Evolutionary conservation across 2,797 vertebrate species (phyloP).

Genomic region (Bucorvus abyssinicus): DNA sequence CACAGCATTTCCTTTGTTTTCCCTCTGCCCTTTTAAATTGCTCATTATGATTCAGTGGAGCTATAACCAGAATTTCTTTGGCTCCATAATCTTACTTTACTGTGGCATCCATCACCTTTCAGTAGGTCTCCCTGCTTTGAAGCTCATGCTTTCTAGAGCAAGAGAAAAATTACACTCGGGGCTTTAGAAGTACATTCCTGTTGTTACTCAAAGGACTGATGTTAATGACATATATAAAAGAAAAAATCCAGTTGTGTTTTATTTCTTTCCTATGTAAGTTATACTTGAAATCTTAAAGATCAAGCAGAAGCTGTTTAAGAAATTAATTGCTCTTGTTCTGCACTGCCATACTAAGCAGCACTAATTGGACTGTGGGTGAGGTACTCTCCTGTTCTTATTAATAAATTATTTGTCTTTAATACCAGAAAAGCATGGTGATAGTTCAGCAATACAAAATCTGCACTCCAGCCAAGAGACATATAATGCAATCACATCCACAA

Average conservation of each 20-base stretch:
- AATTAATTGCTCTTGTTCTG: constrained; percentile 28
- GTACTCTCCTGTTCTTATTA: not conserved
- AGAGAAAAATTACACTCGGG: not conserved
- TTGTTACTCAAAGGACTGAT: not conserved
- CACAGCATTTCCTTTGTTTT: constrained; percentile 14
- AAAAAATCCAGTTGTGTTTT: not conserved
- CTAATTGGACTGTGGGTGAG: constrained; percentile 32
- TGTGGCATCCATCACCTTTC: constrained; percentile 12
- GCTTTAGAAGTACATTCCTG: not conserved
- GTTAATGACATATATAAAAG: not conserved
- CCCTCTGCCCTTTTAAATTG: not conserved
- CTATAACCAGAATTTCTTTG: not conserved
- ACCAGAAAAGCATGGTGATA: not conserved
- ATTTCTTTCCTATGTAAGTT: not conserved
- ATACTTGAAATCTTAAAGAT: constrained; percentile 18
- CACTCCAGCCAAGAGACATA: not conserved
- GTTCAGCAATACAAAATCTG: not conserved
- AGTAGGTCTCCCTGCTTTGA: not conserved
- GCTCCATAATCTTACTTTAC: not conserved
- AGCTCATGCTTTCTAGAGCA: not conserved
- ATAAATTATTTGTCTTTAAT: constrained; percentile 4
- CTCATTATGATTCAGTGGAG: not conserved
- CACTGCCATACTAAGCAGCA: not conserved
- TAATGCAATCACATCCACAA: not conserved
- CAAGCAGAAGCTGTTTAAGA: constrained; percentile 31